These are phyloP conservation scores for Epizoanthus ramosus DNA, from an alignment of 92 coral and sea anemone species.

Conservation along the genomic window DNA sequence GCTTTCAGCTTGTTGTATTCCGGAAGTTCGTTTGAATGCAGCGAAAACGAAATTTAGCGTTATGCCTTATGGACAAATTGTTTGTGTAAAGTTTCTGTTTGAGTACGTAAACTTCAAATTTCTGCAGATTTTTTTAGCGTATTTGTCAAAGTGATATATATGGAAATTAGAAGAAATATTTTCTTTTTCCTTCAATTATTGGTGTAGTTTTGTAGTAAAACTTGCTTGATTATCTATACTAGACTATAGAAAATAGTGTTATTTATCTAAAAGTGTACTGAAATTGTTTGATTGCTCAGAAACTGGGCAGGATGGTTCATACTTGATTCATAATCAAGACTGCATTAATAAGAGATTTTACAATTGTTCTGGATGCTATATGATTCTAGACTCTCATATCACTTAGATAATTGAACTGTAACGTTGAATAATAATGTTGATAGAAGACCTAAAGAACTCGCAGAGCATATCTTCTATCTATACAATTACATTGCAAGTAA, in stretches of 20 bases:
- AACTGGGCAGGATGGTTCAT: slow-evolving; percentile 3
- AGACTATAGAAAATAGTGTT: neutral
- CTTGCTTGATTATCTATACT: neutral
- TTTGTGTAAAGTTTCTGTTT: too few species aligned
- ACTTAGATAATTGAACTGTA: slow-evolving; percentile 8
- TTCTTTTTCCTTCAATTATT: neutral
- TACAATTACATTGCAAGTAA: slow-evolving; percentile 29
- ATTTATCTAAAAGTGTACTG: neutral
- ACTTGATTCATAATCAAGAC: slow-evolving; percentile 15
- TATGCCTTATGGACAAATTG: neutral
- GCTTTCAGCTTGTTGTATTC: neutral
- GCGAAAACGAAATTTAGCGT: neutral
- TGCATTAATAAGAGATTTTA: neutral
- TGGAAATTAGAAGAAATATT: too few species aligned
- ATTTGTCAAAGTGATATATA: neutral
- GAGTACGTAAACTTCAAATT: too few species aligned
- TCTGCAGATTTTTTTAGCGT: neutral
- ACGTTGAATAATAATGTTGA: neutral
- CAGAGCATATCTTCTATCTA: slow-evolving; percentile 28
- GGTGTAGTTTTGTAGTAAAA: slow-evolving; percentile 19
- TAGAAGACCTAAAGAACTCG: slow-evolving; percentile 4
- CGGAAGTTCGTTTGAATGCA: neutral
- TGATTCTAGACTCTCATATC: neutral
- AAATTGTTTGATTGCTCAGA: slow-evolving; percentile 8
- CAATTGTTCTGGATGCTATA: neutral